A percentile compares a stretch with the other conserved stretches of the same genome.
phyloP scores from a whole-genome alignment of 2,113 vertebrate species.

The Pitta sordida region DNA sequence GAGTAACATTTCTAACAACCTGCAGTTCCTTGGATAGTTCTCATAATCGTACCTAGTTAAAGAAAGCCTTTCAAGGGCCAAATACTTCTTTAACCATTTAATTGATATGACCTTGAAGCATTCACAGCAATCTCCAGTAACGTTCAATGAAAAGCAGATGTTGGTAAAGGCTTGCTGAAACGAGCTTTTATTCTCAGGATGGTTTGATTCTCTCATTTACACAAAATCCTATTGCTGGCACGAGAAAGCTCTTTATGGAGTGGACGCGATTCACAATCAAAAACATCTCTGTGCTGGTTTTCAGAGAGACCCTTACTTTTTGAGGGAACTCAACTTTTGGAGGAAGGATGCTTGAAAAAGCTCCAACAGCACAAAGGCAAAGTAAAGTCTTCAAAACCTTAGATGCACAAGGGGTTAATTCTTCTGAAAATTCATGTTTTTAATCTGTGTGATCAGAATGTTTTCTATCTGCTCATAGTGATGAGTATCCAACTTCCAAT shows the following conservation, averaged over 20 bases:
- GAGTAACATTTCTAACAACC: slow-evolving; percentile 58
- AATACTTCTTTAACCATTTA: slow-evolving; percentile 67
- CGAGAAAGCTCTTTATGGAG: not conserved
- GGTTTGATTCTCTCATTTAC: slow-evolving; percentile 7
- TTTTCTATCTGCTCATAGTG: not conserved
- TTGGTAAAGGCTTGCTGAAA: slow-evolving; percentile 50
- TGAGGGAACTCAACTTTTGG: not conserved
- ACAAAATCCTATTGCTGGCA: slow-evolving; percentile 19
- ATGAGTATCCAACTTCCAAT: slow-evolving; percentile 28
- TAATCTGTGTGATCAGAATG: not conserved
- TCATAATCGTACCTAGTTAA: slow-evolving; percentile 53
- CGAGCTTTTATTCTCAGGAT: slow-evolving; percentile 38
- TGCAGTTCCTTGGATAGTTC: slow-evolving; percentile 37
- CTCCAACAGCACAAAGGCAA: not conserved
- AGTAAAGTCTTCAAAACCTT: not conserved
- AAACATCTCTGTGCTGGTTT: slow-evolving; percentile 1
- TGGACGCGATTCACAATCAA: slow-evolving; percentile 8
- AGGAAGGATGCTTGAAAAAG: not conserved
- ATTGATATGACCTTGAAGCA: slow-evolving; percentile 74
- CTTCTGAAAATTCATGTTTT: not conserved
- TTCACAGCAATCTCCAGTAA: slow-evolving; percentile 66
- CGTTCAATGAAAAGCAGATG: slow-evolving; percentile 81
- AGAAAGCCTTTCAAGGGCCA: slow-evolving; percentile 56
- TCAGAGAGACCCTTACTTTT: not conserved
- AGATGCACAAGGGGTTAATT: not conserved